Base-by-base conservation (phyloP, 2,113 vertebrate species). In the Callipepla californica region DNA sequence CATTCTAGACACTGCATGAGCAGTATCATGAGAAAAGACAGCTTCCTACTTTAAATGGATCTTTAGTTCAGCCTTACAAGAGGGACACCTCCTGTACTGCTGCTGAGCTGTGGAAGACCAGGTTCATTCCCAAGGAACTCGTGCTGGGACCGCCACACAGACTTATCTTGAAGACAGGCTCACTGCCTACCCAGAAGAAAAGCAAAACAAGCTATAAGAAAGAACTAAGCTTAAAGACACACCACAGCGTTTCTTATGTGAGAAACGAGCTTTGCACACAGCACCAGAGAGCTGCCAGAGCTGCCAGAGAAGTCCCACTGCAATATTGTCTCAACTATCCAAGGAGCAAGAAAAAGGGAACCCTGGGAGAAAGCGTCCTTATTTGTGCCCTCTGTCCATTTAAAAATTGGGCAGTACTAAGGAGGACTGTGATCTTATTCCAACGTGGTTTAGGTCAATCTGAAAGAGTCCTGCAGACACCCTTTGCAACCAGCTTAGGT, bases 191-290 rank as follows among this genome's bases (percentile, higher is more conserved):
- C 48, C 72, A 73, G 53, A 1, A 78, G 44, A 51, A 32, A 38
- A 38, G 15, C 15, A 23, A n/a, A 86, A 68, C n/a, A 59, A 28
- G 1, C 50, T 14, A 2, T 9, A 7, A 36, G 16, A 84, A 80
- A 18, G 38, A n/a, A 5, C 51, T 55, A 32, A 63, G 13, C 18
- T 55, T 22, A 7, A 68, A 65, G 34, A 34, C 40, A 7, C 36
- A 4, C 28, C 44, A 30, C 53, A 1, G 0, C 4, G 17, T 9
- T n/a, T 48, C 48, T 30, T 14, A 1, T 1, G 32, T 7, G 2
- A 11, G 34, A 14, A 44, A 47, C 6, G n/a, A 72, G 20, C n/a
- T n/a, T 16, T 44, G 38, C 17, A 63, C 26, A 20, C 36, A 36
- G 7, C 21, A 19, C 9, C 47, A 63, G 16, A 26, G 47, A 63